Evolutionary conservation across 2,888 invertebrate species (phyloP).

Genomic region (Serrognathus titanus): DNA sequence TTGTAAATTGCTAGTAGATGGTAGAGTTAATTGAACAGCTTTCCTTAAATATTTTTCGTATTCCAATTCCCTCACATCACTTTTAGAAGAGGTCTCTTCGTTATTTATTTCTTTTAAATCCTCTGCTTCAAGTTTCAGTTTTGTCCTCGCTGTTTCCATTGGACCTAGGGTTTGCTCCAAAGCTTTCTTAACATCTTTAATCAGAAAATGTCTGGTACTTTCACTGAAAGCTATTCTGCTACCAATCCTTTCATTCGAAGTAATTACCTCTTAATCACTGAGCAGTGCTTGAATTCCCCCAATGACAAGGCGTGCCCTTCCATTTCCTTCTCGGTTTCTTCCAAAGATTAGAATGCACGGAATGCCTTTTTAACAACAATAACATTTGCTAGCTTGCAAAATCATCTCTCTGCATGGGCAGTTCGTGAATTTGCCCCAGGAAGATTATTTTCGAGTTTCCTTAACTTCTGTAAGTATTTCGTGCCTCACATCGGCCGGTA

Average conservation of each 20-base stretch:
- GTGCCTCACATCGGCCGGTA: conserved; percentile 88
- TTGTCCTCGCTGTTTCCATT: neutral
- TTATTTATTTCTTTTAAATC: no score
- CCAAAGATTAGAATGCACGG: conserved; percentile 76
- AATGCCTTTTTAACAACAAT: conserved; percentile 79
- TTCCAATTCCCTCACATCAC: conserved; percentile 17
- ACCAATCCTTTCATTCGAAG: conserved; percentile 54
- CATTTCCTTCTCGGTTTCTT: conserved; percentile 86
- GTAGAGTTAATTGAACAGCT: conserved; percentile 57
- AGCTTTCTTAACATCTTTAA: conserved; percentile 66
- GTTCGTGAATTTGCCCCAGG: conserved; percentile 82
- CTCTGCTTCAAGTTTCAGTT: conserved; percentile 2
- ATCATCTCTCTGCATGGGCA: conserved; percentile 72
- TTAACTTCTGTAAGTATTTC: conserved; percentile 88
- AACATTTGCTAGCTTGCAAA: conserved; percentile 80
- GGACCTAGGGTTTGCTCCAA: conserved; percentile 52
- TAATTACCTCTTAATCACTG: conserved; percentile 73
- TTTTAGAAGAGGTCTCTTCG: conserved; percentile 1
- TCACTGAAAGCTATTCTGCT: conserved; percentile 76
- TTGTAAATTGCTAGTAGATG: conserved; percentile 32
- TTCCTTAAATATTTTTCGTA: conserved; percentile 51
- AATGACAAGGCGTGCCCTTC: conserved; percentile 72
- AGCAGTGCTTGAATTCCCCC: conserved; percentile 68
- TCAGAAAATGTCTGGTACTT: conserved; percentile 66
- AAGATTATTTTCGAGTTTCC: conserved; percentile 85